phyloP scores from a whole-genome alignment of 2,113 vertebrate genomes.

The Spea bombifrons region DNA sequence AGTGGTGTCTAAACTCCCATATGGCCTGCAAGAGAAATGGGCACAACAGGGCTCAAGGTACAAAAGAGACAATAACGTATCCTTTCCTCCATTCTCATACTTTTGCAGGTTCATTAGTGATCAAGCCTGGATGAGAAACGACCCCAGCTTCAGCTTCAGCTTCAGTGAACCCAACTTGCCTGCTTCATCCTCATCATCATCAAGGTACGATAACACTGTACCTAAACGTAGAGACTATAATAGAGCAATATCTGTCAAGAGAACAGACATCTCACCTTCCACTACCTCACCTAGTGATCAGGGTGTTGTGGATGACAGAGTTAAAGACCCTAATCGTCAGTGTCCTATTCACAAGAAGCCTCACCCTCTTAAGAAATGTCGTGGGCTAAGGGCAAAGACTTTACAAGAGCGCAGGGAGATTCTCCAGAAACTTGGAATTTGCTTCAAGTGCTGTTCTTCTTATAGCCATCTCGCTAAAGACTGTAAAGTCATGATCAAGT shows the following conservation, averaged over 20 bases:
- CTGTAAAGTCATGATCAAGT: not conserved
- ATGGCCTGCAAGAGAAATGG: too few species aligned
- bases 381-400: slow-evolving; percentile 1
- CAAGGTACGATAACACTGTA: not conserved
- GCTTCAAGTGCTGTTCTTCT: not conserved
- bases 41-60: not conserved
- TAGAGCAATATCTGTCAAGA: too few species aligned
- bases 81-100: not conserved
- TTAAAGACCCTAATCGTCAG: not conserved
- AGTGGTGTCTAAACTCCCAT: not conserved
- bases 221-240: not conserved
- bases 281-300: too few species aligned
- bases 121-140: too few species aligned
- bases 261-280: not conserved
- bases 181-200: not conserved
- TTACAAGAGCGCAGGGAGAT: not conserved
- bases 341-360: not conserved
- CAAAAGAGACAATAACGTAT: not conserved
- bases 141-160: not conserved
- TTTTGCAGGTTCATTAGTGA: not conserved
- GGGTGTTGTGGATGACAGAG: too few species aligned
- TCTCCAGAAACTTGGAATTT: slow-evolving; percentile 3
- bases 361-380: not conserved
- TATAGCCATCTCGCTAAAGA: not conserved
- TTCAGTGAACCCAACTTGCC: not conserved